A percentile compares a stretch with the other conserved stretches of the same genome.
Conservation (phyloP, 2,113 vertebrate genomes). For the Xerus inauris region DNA sequence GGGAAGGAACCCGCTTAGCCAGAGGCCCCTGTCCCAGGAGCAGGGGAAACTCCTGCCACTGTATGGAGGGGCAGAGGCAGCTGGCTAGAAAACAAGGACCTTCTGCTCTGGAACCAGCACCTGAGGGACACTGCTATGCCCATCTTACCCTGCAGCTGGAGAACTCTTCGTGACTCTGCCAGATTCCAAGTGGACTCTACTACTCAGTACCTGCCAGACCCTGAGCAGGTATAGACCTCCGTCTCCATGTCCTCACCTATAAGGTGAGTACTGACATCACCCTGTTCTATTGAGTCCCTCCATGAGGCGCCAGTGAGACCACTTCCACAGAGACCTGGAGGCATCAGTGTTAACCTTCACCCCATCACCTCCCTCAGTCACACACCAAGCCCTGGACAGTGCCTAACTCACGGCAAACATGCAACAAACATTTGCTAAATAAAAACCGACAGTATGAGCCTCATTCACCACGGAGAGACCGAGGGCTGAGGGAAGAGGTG, state of each 20-base stretch:
- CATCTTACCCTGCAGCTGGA: not conserved
- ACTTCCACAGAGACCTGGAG: not conserved
- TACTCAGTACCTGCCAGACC: not conserved
- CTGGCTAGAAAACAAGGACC: not conserved
- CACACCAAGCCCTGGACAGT: no score
- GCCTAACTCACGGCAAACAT: accelerated
- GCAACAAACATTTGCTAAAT: accelerated
- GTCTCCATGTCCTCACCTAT: not conserved
- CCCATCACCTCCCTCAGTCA: not conserved
- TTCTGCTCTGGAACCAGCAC: not conserved
- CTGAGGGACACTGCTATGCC: not conserved
- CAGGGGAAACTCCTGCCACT: not conserved
- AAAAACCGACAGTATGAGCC: not conserved
- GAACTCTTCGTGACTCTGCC: not conserved
- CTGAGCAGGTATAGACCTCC: not conserved
- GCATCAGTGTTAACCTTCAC: not conserved
- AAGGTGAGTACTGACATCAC: accelerated
- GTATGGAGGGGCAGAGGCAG: not conserved
- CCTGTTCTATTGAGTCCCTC: accelerated
- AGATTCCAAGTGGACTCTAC: not conserved
- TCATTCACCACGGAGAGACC: not conserved
- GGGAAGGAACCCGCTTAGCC: not conserved
- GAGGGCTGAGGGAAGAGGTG: not conserved
- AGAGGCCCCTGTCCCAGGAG: not conserved
- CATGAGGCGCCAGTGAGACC: not conserved